Base-by-base conservation (phyloP, 2,888 invertebrate genomes). In the Polymixis lichenea region DNA sequence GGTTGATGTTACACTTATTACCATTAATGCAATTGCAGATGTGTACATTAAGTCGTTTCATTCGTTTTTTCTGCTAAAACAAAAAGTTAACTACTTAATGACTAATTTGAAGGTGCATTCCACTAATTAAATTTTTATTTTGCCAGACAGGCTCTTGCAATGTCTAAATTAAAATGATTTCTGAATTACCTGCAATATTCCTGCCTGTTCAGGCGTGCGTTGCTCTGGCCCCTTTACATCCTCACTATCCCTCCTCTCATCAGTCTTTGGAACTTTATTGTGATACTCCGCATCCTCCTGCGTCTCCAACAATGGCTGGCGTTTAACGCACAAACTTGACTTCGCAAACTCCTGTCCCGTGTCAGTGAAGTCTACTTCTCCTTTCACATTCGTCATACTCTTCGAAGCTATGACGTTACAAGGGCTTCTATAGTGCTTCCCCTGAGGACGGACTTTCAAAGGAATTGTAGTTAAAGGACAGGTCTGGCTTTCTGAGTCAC, bases 341-440 rank as follows among this genome's bases (percentile, higher is more conserved):
- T 95, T 96, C 13, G 91, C 87, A 72, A 92, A 92, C 65, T 94
- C 95, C 75, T 96, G 96, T 1, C 95, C 96, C 0, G 95, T 95
- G 70, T 96, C 96, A 9, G 93, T 95, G 75, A 92, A 96, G 32
- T 94, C 97, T 72, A 91, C 95, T 83, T 95, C 95, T 1, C 96
- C 96, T 89, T 97, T 97, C 15, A 97, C 97, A 76, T 97, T 97
- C 1, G 97, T 97, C 97, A 97, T 97, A 86, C 97, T 97, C 86
- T 97, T 97, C 0, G 97, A 97, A 5, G 97, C 95, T 69, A 96
- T 96, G 75, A 97, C 97, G 76, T 89, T 94, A 77, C 93, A 93
- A 51, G 93, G 92, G 71, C 85, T 88, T 82, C 94, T 91, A 81
- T 93, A 96, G 81, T 94, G 96, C 71, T 93, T 96, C 32, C 93